A percentile compares a stretch with the other conserved stretches of the same genome.
Conservation (phyloP, 2,888 invertebrate genomes). For the Orthosia gothica region DNA sequence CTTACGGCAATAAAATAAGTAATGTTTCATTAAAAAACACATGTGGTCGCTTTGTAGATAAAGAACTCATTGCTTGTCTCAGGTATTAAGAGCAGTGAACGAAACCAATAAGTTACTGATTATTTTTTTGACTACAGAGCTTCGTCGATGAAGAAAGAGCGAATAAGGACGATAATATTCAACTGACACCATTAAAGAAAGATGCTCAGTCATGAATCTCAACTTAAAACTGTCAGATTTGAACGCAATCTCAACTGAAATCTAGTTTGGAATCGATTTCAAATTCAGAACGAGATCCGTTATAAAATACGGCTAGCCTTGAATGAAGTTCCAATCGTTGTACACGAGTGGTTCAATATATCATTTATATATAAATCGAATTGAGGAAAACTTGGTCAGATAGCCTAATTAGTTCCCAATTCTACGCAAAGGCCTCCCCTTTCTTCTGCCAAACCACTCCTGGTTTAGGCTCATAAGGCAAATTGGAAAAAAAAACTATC, state of each 20-base stretch:
- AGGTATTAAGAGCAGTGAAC: too few relatives aligned
- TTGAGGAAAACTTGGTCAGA: background rate
- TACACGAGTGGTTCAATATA: background rate
- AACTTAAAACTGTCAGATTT: conserved; percentile 10
- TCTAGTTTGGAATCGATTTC: conserved; percentile 29
- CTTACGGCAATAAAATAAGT: too few relatives aligned
- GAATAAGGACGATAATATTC: background rate
- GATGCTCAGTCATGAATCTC: background rate
- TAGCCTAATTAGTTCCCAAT: too few relatives aligned
- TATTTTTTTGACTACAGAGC: background rate
- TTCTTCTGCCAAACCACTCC: too few relatives aligned
- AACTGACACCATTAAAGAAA: background rate
- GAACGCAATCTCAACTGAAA: conserved; percentile 14
- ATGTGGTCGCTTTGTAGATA: too few relatives aligned
- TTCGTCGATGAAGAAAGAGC: background rate
- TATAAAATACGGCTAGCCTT: background rate
- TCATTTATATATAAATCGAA: background rate
- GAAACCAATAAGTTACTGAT: too few relatives aligned
- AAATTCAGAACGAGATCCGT: background rate
- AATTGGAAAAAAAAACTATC: too few relatives aligned
- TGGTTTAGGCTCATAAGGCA: too few relatives aligned
- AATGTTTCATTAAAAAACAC: too few relatives aligned
- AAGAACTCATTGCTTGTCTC: too few relatives aligned
- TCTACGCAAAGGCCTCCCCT: too few relatives aligned
- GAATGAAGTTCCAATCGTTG: conserved; percentile 2